These are phyloP conservation scores for Cladopsammia gracilis DNA, from an alignment of 64 coral and sea anemone genomes.

Conservation along the genomic window DNA sequence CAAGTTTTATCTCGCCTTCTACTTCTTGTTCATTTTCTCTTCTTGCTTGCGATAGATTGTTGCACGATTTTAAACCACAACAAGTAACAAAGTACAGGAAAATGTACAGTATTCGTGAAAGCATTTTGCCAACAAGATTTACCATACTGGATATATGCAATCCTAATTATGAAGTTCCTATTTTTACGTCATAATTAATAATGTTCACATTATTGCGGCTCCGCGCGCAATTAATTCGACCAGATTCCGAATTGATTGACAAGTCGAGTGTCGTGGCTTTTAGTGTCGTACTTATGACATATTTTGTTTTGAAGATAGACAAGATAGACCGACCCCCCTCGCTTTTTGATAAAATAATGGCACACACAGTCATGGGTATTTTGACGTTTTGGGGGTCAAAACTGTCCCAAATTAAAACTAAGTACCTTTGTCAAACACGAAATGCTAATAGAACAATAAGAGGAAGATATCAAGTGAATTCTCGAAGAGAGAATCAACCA, in stretches of 20 bases:
- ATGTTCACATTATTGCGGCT: not conserved
- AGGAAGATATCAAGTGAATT: no score
- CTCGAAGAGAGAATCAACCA: no score
- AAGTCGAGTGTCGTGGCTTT: not conserved
- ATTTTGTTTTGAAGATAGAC: no score
- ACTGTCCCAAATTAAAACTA: no score
- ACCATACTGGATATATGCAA: not conserved
- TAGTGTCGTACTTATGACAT: no score
- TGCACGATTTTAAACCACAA: not conserved
- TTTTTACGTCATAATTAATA: not conserved
- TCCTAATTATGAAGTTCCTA: not conserved
- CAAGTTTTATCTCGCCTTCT: not conserved
- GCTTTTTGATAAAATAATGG: no score
- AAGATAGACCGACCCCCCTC: no score
- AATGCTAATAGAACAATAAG: no score
- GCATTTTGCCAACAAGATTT: not conserved
- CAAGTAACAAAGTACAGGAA: slow-evolving; percentile 16
- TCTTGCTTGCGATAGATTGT: not conserved
- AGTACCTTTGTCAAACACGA: no score
- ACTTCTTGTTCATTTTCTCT: not conserved
- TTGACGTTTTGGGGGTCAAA: no score
- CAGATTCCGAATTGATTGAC: not conserved
- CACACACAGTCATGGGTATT: no score
- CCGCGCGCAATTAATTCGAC: no score
- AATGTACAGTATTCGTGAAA: not conserved